Evolutionary conservation across 2,888 invertebrate species (phyloP), one percentile per base, ranked within the genome.

Genomic region (Quadroppia sp.): DNA sequence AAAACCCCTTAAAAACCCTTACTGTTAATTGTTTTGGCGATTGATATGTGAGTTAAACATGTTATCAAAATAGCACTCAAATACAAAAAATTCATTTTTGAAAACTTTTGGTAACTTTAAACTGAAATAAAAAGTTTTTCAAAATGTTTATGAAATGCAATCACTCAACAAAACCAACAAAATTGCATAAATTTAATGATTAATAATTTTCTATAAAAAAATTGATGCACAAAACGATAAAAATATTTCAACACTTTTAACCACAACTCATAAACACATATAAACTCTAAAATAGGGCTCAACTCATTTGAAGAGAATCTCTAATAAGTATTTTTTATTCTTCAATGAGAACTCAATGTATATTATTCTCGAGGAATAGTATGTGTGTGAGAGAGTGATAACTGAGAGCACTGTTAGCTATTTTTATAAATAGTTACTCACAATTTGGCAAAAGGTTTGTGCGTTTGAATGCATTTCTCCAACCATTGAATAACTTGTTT

Each of bases 391-490:
- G 17, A 25, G 13, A n/a, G 13, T 17, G 59, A 32, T 59, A n/a
- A n/a, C n/a, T 59, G 30, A 59, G 32, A 25, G 59, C 30, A 59
- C 28, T 30, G 28, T 32, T 32, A 48, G 48, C n/a, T n/a, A 15
- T 48, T 42, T 30, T 64, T 67, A 67, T 67, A 40, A 67, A 67
- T 67, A 67, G 42, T 59, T 59, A 67, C 67, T 67, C 42, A 67
- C 67, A 40, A 67, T 67, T 67, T 36, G 67, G 67, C 42, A 67
- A 67, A 36, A 67, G 13, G 23, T 40, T 67, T 59, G 59, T 59
- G 59, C 28, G 59, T 30, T 59, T 59, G 59, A 30, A 32, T 59
- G 28, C 59, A 28, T 28, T 59, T 17, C 30, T 30, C 2, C 2
- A 17, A 59, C 32, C 13, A 28, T 59, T 59, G 32, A 59, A 59